phyloP scores from a whole-genome alignment of 92 coral and sea anemone species.

The Heliopora coerulea region DNA sequence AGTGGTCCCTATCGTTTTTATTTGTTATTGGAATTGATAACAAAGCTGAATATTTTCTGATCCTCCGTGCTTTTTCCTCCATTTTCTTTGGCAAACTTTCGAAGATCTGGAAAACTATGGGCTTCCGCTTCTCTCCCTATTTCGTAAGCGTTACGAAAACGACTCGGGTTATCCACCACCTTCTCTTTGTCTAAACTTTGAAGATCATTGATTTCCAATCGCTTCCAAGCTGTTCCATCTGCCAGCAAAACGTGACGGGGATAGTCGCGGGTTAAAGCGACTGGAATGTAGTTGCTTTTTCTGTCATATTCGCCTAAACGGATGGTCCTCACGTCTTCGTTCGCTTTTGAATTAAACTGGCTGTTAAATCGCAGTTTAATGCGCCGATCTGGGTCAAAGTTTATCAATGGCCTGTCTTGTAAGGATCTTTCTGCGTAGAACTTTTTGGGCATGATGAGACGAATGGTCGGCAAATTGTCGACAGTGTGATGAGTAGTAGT shows the following conservation, averaged over 20 bases:
- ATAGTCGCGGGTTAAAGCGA: slow-evolving; percentile 39
- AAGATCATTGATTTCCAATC: slow-evolving; percentile 31
- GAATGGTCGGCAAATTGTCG: slow-evolving; percentile 33
- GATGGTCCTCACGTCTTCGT: slow-evolving; percentile 39
- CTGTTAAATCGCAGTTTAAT: slow-evolving; percentile 34
- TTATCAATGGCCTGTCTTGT: slow-evolving; percentile 36
- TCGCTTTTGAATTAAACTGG: slow-evolving; percentile 19
- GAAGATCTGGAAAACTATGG: slow-evolving; percentile 35
- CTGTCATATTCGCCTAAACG: slow-evolving; percentile 31
- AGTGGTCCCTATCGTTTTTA: neutral
- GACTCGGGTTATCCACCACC: slow-evolving; percentile 19
- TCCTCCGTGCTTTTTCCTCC: slow-evolving; percentile 16
- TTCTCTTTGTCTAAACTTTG: slow-evolving; percentile 15
- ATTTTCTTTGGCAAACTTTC: slow-evolving; percentile 28
- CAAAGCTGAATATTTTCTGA: slow-evolving; percentile 29
- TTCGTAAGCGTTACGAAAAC: slow-evolving; percentile 28
- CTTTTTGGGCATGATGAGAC: slow-evolving; percentile 40
- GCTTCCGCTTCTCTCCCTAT: slow-evolving; percentile 32
- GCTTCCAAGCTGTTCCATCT: slow-evolving; percentile 36
- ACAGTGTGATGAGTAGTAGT: neutral
- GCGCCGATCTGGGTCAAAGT: slow-evolving; percentile 34
- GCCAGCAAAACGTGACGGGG: slow-evolving; percentile 37
- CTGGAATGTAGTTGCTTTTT: slow-evolving; percentile 32
- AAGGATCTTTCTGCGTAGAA: slow-evolving; percentile 18
- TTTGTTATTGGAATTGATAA: slow-evolving; percentile 10